Evolutionary conservation across 2,113 vertebrate species (phyloP).

Genomic region (Regulus satrapa): DNA sequence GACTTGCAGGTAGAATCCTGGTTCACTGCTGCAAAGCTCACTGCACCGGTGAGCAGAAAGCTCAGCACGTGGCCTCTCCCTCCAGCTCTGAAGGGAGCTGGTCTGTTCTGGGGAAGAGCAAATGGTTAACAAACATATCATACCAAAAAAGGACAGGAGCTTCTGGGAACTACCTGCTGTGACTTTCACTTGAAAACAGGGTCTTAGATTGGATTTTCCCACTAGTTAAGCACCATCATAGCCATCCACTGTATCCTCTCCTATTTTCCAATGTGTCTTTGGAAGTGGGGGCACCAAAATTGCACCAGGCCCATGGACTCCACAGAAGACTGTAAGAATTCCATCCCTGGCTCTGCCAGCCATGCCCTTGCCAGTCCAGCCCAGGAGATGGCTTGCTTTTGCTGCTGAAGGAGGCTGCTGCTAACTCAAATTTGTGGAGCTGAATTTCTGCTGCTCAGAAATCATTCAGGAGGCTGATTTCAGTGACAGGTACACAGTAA

Average conservation of each 20-base stretch:
- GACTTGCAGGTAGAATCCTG: background rate
- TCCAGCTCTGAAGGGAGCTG: background rate
- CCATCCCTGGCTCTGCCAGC: background rate
- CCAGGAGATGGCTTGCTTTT: background rate
- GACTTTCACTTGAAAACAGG: background rate
- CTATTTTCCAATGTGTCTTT: background rate
- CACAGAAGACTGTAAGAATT: background rate
- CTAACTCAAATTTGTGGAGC: background rate
- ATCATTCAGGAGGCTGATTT: background rate
- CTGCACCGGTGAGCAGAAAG: background rate
- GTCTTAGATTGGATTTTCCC: background rate
- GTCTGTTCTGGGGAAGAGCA: background rate
- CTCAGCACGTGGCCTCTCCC: background rate
- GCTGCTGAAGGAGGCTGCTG: background rate
- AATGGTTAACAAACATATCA: background rate
- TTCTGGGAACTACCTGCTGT: background rate
- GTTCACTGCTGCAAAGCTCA: background rate
- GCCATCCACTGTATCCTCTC: background rate
- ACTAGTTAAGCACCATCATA: background rate
- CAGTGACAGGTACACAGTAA: background rate
- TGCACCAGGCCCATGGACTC: background rate
- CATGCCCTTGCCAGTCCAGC: accelerated
- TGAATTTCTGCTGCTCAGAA: background rate
- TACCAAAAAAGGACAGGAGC: background rate
- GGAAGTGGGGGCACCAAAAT: background rate